phyloP scores from a whole-genome alignment of 2,888 invertebrate genomes.

The Luperina testacea region DNA sequence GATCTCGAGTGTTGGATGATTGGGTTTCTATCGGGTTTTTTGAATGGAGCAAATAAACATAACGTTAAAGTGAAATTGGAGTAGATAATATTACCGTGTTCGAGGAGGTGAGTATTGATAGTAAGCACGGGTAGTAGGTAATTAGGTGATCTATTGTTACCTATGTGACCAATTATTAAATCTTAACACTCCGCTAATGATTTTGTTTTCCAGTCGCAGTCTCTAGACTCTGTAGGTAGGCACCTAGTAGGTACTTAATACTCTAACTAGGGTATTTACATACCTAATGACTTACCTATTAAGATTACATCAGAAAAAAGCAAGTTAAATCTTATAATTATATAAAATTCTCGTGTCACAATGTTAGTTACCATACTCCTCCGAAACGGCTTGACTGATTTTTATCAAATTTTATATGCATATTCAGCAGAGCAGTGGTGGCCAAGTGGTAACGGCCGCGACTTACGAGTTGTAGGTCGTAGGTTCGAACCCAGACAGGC shows the following conservation, averaged over 20 bases:
- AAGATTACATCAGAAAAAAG: not conserved
- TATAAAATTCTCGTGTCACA: too few species aligned
- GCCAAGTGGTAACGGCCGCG: too few species aligned
- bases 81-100: too few species aligned
- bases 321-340: too few species aligned
- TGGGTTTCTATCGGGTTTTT: conserved; percentile 22
- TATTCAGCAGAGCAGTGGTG: too few species aligned
- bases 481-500: too few species aligned
- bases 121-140: not conserved
- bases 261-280: not conserved
- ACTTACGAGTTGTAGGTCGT: too few species aligned
- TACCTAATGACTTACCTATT: not conserved
- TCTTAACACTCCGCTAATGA: conserved; percentile 40
- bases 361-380: too few species aligned
- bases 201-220: conserved; percentile 35
- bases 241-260: not conserved
- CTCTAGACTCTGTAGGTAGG: not conserved
- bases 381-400: too few species aligned
- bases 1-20: conserved; percentile 40
- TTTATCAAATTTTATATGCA: too few species aligned
- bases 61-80: conserved; percentile 12
- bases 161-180: not conserved
- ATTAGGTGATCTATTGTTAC: conserved; percentile 14
- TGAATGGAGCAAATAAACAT: conserved; percentile 31
- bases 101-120: conserved; percentile 1